Percentiles rank a stretch among this genome's conserved stretches.
These are phyloP conservation scores for Pectinophora gossypiella DNA, from an alignment of 1,140 invertebrate species.

Conservation along the genomic window DNA sequence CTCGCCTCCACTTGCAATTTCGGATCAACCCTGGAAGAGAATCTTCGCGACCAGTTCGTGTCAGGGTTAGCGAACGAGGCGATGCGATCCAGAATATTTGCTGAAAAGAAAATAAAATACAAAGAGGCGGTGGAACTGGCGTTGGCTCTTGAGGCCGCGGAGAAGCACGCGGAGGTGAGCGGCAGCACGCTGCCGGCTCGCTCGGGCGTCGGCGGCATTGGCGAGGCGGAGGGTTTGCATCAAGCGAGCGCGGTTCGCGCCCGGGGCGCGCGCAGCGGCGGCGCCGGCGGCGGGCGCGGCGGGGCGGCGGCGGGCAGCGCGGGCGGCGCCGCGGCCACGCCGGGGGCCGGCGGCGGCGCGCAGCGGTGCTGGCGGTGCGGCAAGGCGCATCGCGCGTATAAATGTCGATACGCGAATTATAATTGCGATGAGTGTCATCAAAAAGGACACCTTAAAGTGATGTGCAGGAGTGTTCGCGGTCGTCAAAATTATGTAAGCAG, in stretches of 20 bases:
- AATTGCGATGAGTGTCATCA: slow-evolving; percentile 2
- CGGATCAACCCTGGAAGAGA: neutral
- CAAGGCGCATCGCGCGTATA: too few species aligned
- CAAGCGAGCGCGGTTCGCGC: too few species aligned
- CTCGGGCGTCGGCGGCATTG: too few species aligned
- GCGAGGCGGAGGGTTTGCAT: too few species aligned
- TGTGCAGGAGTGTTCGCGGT: neutral
- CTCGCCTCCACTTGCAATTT: slow-evolving; percentile 17
- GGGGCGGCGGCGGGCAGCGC: neutral
- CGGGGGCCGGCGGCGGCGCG: neutral
- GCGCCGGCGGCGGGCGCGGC: neutral
- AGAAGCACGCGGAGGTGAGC: too few species aligned
- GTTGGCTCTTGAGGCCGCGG: too few species aligned
- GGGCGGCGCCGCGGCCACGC: neutral
- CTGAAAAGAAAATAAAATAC: too few species aligned
- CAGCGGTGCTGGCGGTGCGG: neutral
- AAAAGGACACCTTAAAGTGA: slow-evolving; percentile 3
- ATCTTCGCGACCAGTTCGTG: neutral
- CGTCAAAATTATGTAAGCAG: neutral
- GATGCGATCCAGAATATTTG: neutral
- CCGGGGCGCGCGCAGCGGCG: neutral
- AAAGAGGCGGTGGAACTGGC: too few species aligned
- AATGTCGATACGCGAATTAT: neutral
- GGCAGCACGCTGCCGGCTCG: too few species aligned
- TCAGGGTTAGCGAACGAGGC: neutral